Evolutionary conservation across 2,113 vertebrate species (phyloP).

Genomic region (Campylorhamphus procurvoides): DNA sequence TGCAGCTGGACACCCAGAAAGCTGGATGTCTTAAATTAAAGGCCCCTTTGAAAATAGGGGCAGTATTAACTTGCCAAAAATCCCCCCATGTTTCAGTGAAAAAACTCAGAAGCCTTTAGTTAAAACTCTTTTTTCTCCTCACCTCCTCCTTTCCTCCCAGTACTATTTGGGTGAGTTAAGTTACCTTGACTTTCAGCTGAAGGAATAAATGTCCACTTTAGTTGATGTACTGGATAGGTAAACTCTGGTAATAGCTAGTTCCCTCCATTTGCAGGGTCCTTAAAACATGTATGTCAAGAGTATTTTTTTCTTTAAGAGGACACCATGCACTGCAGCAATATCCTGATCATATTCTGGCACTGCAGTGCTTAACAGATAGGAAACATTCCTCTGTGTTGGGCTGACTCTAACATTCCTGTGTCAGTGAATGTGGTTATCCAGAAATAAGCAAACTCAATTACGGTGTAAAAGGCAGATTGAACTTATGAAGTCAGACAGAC

Average conservation of each 20-base stretch:
- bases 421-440: background rate
- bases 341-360: background rate
- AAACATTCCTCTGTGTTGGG: background rate
- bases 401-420: background rate
- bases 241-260: background rate
- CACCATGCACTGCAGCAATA: background rate
- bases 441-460: background rate
- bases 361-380: background rate
- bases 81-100: background rate
- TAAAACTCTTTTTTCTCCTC: background rate
- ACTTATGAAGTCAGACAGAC: background rate
- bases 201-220: background rate
- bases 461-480: background rate
- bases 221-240: background rate
- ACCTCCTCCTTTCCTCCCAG: background rate
- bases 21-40: background rate
- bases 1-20: background rate
- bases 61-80: background rate
- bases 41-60: background rate
- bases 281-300: background rate
- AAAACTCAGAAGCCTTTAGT: background rate
- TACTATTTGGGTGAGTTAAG: background rate
- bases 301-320: background rate
- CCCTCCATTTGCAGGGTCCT: background rate
- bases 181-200: background rate